Evolutionary conservation across 2,888 invertebrate genomes (phyloP), one percentile per base, ranked within the genome.

Genomic region (Heterodera filipjevi): DNA sequence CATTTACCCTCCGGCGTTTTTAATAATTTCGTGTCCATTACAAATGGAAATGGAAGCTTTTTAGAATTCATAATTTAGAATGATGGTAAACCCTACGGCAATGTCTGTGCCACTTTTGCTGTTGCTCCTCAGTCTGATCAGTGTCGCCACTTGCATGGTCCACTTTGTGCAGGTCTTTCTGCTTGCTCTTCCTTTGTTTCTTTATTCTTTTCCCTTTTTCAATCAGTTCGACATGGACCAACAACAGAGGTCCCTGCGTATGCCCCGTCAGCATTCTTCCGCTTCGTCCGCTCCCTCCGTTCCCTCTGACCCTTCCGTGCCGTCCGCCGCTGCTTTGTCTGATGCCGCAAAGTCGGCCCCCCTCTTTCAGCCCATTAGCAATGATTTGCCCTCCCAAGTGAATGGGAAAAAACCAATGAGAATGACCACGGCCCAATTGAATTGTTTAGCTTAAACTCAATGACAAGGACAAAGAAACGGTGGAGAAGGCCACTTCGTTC

Each of bases 401-500:
- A 68, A 68, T 32, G 30, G 2, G 32, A 16, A 30, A n/a, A 32
- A 33, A 27, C 0, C 6, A 71, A 35, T 19, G 30, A 8, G n/a
- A 46, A 3, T 27, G 3, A 14, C n/a, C 12, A 10, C 14, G 32
- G 39, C 3, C 12, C 1, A 30, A 71, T 8, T 3, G 10, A 5
- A 14, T 3, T 30, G 33, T 73, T 73, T 35, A 75, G 75, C 30
- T 75, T n/a, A 64, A 75, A 33, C 53, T 75, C 5, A 49, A 64
- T 8, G 75, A 75, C 22, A 75, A 77, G 30, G 66, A 77, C 77
- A 77, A 80, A 35, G 80, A 80, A 35, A 59, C 76, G 14, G 66
- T 84, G 77, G 82, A 85, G 49, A 85, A 86, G 75, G 83, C 89
- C 66, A 85, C 88, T 68, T 82, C 86, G 66, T 85, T 86, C 8